Evolutionary conservation across 2,113 vertebrate genomes (phyloP).

Genomic region (Sisor rabdophorus): DNA sequence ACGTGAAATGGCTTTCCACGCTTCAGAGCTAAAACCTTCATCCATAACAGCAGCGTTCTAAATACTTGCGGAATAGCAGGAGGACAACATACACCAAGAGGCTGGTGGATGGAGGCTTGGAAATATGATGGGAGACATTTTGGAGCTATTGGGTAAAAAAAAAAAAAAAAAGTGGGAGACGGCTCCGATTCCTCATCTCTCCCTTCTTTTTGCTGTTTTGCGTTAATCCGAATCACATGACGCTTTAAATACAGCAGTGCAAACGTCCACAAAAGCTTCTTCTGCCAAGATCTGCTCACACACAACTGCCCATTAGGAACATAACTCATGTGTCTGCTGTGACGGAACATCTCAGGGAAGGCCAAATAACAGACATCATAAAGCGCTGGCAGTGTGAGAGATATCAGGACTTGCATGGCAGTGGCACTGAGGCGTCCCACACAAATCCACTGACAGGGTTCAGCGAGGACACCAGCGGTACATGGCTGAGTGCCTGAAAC

Average conservation of each 20-base stretch:
- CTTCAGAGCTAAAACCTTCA: constrained; percentile 11
- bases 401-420: constrained; percentile 14
- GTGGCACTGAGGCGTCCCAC: constrained; percentile 25
- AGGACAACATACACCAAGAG: neutral
- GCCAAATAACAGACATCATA: constrained; percentile 26
- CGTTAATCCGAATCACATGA: constrained; percentile 1
- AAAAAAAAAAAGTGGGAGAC: neutral
- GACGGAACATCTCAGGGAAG: constrained; percentile 13
- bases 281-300: constrained; percentile 12
- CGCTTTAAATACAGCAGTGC: constrained; percentile 6
- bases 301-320: constrained; percentile 25
- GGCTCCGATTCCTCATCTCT: neutral
- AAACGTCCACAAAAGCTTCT: neutral
- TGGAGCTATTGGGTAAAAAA: neutral
- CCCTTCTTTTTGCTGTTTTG: neutral
- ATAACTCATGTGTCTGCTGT: constrained; percentile 21
- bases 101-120: neutral
- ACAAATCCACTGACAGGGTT: constrained; percentile 16
- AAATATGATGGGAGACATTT: neutral
- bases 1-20: constrained; percentile 20
- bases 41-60: neutral
- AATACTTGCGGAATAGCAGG: neutral
- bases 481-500: constrained; percentile 30
- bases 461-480: constrained; percentile 17
- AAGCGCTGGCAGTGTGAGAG: constrained; percentile 7